Evolutionary conservation across 2,888 invertebrate species (phyloP), one percentile per base, ranked within the genome.

Genomic region (Luffia ferchaultella): DNA sequence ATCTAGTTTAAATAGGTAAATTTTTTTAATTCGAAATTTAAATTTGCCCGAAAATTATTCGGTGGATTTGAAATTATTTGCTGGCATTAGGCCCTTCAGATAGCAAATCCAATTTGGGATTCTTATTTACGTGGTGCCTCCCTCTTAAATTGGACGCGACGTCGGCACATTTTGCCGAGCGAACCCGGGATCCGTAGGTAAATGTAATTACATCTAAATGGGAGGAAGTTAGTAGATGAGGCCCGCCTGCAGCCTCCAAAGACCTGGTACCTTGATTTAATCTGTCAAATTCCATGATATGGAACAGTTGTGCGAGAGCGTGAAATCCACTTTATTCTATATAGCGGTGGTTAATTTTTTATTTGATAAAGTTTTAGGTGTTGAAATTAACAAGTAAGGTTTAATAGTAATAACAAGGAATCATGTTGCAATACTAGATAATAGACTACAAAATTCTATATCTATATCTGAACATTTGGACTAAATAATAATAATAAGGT

Each of bases 61-160:
- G 30, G 12, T 7, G 3, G 5, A 12, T 12, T 12, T 3, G 30
- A 12, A 12, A 30, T 30, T 3, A 30, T 30, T 30, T 12, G 30
- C 3, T 7, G 30, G 5, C 30, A 30, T 30, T 12, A 12, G 30
- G 12, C 62, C 62, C 61, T 49, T 57, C 56, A 62, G 67, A 68
- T 65, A 64, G 57, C 57, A 60, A 68, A 74, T 75, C 68, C 70
- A 73, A 76, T 76, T 73, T 70, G 64, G 67, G 70, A 71, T 70
- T 69, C 65, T 62, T 75, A 75, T 73, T 72, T 70, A 70, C 70
- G 65, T 65, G 68, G 63, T 57, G 60, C 60, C 62, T 63, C 62
- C 60, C 43, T 43, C 30, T n/a, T 15, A 20, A 18, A 46, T 20
- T 46, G 30, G 30, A 30, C 3, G 30, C 30, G 30, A 30, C 30